Conservation (phyloP, 2,797 vertebrate genomes). For the Oreonectes daqikongensis region DNA sequence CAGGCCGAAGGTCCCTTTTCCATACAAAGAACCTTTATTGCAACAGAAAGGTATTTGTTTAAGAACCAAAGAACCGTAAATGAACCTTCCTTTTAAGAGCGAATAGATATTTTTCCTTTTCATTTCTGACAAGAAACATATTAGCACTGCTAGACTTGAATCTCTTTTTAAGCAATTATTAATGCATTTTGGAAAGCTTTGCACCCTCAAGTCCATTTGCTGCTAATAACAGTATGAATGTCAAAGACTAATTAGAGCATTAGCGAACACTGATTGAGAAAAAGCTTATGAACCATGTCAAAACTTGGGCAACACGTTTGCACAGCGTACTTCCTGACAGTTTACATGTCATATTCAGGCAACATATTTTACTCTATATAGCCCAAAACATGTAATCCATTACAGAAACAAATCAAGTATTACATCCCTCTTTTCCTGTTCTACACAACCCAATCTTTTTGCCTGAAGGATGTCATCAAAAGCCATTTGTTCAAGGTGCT, state of each 20-base stretch:
- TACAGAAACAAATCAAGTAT: conserved; percentile 10
- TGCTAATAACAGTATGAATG: conserved; percentile 43
- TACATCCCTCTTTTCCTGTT: conserved; percentile 2
- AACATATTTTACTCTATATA: conserved; percentile 10
- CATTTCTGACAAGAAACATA: conserved; percentile 22
- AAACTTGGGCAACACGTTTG: conserved; percentile 22
- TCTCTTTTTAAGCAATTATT: conserved; percentile 37
- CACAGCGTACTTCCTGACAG: conserved; percentile 10
- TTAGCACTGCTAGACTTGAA: conserved; percentile 3
- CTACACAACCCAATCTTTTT: not conserved
- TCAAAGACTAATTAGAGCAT: conserved; percentile 51
- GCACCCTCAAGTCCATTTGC: conserved; percentile 45
- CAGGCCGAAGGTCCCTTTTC: too few relatives aligned
- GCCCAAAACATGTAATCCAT: not conserved
- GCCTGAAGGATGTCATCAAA: conserved; percentile 10
- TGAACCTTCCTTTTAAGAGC: too few relatives aligned
- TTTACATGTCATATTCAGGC: conserved; percentile 19
- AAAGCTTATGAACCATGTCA: conserved; percentile 45
- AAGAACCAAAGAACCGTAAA: too few relatives aligned
- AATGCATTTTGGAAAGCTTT: conserved; percentile 26
- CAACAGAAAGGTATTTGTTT: too few relatives aligned
- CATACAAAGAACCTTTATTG: too few relatives aligned
- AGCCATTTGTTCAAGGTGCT: conserved; percentile 1
- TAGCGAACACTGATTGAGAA: conserved; percentile 43
- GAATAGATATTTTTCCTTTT: not conserved